Percentiles rank a stretch among this genome's conserved stretches.
Evolutionary conservation across 2,113 vertebrate genomes (phyloP).

Genomic region (Cephalopholis sonnerati): DNA sequence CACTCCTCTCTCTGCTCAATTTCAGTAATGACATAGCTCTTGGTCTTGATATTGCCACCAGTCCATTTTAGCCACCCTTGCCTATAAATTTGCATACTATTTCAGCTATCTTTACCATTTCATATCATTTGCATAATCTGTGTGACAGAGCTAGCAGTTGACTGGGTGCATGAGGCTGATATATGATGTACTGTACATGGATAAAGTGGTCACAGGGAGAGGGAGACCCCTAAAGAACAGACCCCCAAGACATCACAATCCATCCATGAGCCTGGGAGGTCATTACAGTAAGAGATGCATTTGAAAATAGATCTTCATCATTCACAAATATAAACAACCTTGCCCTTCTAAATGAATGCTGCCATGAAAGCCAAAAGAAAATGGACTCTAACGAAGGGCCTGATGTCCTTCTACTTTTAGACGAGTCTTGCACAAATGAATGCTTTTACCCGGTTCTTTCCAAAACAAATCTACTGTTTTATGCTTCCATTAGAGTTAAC

Average conservation of each 20-base stretch:
- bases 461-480: slow-evolving; percentile 49
- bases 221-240: background rate
- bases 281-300: slow-evolving; percentile 24
- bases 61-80: slow-evolving; percentile 24
- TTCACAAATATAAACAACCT: slow-evolving; percentile 43
- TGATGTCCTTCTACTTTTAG: slow-evolving; percentile 34
- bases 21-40: slow-evolving; percentile 17
- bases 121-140: slow-evolving; percentile 53
- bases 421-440: slow-evolving; percentile 56
- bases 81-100: slow-evolving; percentile 45
- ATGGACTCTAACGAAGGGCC: slow-evolving; percentile 46
- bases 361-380: slow-evolving; percentile 58
- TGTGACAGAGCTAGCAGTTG: slow-evolving; percentile 27
- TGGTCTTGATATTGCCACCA: slow-evolving; percentile 21
- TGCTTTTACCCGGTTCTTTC: slow-evolving; percentile 65
- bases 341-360: slow-evolving; percentile 42
- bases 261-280: background rate
- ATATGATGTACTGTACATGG: background rate
- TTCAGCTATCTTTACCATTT: slow-evolving; percentile 38
- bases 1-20: slow-evolving; percentile 27
- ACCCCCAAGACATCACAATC: background rate
- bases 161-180: slow-evolving; percentile 17
- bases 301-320: slow-evolving; percentile 47
- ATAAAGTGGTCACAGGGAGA: slow-evolving; percentile 14
- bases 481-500: slow-evolving; percentile 74